phyloP scores from a whole-genome alignment of 2,797 vertebrate genomes.

The Siniperca scherzeri region DNA sequence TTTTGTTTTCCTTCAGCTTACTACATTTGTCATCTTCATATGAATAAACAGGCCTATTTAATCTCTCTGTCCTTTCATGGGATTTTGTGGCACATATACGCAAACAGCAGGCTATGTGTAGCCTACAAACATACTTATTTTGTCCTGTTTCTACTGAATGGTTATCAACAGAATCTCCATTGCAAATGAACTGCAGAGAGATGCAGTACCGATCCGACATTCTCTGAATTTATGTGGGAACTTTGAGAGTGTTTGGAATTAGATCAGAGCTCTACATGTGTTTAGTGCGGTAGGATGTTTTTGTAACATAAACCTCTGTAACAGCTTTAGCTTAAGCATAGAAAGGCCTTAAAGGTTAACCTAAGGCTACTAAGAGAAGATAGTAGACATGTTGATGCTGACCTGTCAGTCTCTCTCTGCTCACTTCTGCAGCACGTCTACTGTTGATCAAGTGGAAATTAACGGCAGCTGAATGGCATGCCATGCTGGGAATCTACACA shows the following conservation, averaged over 20 bases:
- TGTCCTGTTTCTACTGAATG: conserved; percentile 67
- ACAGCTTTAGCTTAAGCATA: conserved; percentile 32
- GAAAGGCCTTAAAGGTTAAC: conserved; percentile 37
- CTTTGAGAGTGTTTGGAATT: conserved; percentile 72
- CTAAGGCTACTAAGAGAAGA: conserved; percentile 23
- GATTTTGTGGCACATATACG: conserved; percentile 66
- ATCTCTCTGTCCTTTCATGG: conserved; percentile 77
- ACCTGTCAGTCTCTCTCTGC: conserved; percentile 57
- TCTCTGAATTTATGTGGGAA: conserved; percentile 70
- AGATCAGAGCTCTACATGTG: conserved; percentile 48
- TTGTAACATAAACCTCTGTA: conserved; percentile 34
- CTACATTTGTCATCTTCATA: conserved; percentile 85
- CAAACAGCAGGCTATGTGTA: conserved; percentile 58
- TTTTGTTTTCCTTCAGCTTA: conserved; percentile 73
- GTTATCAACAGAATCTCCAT: conserved; percentile 72
- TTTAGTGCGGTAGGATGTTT: conserved; percentile 24
- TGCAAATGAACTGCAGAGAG: conserved; percentile 69
- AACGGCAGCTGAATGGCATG: conserved; percentile 85
- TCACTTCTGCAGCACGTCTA: conserved; percentile 69
- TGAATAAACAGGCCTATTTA: conserved; percentile 86
- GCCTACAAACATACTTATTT: conserved; percentile 67
- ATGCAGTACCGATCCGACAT: conserved; percentile 61
- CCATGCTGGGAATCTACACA: conserved; percentile 83
- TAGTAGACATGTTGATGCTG: conserved; percentile 43
- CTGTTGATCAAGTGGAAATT: conserved; percentile 86